Evolutionary conservation across 2,797 vertebrate genomes (phyloP).

Genomic region (Coregonus sp.): DNA sequence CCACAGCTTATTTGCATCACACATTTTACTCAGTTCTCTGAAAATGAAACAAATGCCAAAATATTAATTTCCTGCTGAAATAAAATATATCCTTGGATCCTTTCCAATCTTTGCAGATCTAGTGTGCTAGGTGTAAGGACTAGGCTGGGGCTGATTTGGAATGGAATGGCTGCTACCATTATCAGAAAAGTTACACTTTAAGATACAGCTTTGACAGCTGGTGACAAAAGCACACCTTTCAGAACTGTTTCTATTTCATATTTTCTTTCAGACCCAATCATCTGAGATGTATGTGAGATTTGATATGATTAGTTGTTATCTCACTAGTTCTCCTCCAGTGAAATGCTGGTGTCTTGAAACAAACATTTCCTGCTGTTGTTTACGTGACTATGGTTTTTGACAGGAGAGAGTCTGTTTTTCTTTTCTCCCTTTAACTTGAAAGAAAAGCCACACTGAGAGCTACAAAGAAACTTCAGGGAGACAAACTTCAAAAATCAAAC

Average conservation of each 20-base stretch:
- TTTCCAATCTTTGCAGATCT: not conserved
- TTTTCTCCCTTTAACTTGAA: not conserved
- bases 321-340: not conserved
- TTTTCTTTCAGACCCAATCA: not conserved
- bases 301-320: not conserved
- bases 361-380: not conserved
- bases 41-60: conserved; percentile 27
- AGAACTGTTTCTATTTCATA: not conserved
- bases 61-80: not conserved
- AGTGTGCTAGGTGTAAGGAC: not conserved
- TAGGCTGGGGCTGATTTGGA: not conserved
- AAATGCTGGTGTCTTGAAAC: conserved; percentile 6
- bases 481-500: not conserved
- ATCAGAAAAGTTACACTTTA: not conserved
- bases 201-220: not conserved
- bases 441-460: not conserved
- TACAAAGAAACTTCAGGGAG: conserved; percentile 6
- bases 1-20: conserved; percentile 37
- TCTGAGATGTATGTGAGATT: not conserved
- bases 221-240: not conserved
- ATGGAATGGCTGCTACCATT: not conserved
- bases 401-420: not conserved
- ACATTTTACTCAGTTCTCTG: conserved; percentile 9
- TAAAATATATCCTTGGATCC: conserved; percentile 3
- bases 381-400: not conserved